Conservation (phyloP, 2,797 vertebrate species). For the Poecile montanus region DNA sequence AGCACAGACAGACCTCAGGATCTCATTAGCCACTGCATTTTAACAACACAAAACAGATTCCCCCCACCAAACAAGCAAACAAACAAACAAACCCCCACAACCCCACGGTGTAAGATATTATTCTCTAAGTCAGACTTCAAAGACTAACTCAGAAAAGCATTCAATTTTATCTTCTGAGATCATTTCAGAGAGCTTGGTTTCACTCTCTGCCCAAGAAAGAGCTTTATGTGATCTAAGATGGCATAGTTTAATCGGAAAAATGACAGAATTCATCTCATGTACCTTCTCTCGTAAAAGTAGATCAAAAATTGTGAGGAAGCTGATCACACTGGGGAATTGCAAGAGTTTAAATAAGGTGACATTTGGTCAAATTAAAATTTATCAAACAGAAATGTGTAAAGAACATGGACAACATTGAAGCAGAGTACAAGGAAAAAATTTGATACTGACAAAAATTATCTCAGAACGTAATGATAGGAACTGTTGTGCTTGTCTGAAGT, state of each 20-base stretch:
- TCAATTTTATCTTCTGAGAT: neutral
- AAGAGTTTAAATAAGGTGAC: neutral
- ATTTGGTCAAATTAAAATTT: neutral
- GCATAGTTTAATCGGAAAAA: neutral
- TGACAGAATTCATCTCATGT: neutral
- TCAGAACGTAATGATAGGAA: neutral
- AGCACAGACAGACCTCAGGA: neutral
- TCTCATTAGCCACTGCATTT: neutral
- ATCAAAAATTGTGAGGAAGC: neutral
- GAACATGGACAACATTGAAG: neutral
- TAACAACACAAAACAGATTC: neutral
- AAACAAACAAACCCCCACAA: neutral
- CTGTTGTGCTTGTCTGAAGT: neutral
- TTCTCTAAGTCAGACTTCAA: neutral
- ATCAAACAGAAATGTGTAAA: neutral
- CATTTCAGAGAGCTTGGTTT: neutral
- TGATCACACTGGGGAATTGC: neutral
- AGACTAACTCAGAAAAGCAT: neutral
- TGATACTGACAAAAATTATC: neutral
- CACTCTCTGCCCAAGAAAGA: neutral
- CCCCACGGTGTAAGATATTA: accelerated
- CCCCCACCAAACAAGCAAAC: neutral
- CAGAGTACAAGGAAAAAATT: accelerated
- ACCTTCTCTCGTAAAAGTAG: neutral
- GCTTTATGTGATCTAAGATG: neutral